Percentiles rank a stretch among this genome's conserved stretches.
Evolutionary conservation across 2,113 vertebrate genomes (phyloP).

Genomic region (Amazona guildingii): DNA sequence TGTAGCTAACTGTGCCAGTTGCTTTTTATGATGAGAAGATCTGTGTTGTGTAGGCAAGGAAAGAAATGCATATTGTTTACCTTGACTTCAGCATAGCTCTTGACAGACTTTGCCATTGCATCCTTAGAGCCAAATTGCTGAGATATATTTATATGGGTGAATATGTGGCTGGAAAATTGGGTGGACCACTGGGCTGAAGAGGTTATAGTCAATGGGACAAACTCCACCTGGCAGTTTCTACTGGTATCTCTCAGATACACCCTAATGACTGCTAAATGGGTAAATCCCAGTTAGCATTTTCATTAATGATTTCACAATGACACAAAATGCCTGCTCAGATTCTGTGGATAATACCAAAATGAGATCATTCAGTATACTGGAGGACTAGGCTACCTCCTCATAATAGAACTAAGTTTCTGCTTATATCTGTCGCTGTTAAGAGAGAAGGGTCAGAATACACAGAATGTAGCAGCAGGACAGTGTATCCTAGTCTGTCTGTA

Average conservation of each 20-base stretch:
- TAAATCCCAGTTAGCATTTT: neutral
- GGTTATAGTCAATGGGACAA: neutral
- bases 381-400: neutral
- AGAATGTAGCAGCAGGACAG: neutral
- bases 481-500: neutral
- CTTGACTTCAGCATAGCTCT: neutral
- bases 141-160: neutral
- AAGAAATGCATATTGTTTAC: neutral
- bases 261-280: neutral
- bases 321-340: neutral
- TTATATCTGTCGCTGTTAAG: neutral
- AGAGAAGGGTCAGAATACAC: neutral
- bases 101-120: neutral
- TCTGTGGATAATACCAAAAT: neutral
- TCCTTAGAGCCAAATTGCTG: neutral
- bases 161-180: neutral
- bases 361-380: neutral
- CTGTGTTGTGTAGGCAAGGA: accelerated
- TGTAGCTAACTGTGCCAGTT: neutral
- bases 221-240: neutral
- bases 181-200: neutral
- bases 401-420: neutral
- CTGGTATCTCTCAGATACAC: neutral
- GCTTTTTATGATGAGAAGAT: neutral
- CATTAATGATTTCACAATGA: neutral